Conservation (phyloP, 2,888 invertebrate species). For the Cheilosia impressa region DNA sequence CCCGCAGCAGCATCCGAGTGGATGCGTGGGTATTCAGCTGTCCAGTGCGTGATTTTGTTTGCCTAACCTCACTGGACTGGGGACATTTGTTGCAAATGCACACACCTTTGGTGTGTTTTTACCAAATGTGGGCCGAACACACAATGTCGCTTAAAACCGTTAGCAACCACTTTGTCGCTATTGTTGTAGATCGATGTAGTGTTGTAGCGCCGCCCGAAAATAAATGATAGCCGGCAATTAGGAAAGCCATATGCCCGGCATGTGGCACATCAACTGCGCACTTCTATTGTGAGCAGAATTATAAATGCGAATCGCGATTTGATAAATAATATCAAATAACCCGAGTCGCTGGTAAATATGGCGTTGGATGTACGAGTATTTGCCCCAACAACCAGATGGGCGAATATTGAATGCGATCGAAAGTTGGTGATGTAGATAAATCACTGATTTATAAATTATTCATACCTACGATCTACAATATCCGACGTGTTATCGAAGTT, state of each 20-base stretch:
- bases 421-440: too few species aligned
- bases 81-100: constrained; percentile 27
- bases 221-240: constrained; percentile 48
- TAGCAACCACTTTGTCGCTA: constrained; percentile 16
- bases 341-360: constrained; percentile 2
- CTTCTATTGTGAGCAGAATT: constrained; percentile 12
- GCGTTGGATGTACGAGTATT: neutral
- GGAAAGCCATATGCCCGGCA: constrained; percentile 19
- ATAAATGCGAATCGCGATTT: constrained; percentile 40
- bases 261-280: constrained; percentile 6
- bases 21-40: constrained; percentile 54
- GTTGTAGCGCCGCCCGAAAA: constrained; percentile 16
- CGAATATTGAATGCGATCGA: neutral
- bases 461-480: too few species aligned
- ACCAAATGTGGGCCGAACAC: constrained; percentile 22
- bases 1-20: constrained; percentile 45
- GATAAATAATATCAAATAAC: constrained; percentile 53
- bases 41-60: constrained; percentile 41
- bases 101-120: constrained; percentile 43
- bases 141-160: constrained; percentile 15
- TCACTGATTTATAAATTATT: too few species aligned
- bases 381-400: neutral
- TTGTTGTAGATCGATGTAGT: constrained; percentile 5
- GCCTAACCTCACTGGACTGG: neutral
- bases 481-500: too few species aligned